These are phyloP conservation scores for Pseudobourletiella spinata DNA, from an alignment of 1,140 invertebrate species.

Conservation along the genomic window DNA sequence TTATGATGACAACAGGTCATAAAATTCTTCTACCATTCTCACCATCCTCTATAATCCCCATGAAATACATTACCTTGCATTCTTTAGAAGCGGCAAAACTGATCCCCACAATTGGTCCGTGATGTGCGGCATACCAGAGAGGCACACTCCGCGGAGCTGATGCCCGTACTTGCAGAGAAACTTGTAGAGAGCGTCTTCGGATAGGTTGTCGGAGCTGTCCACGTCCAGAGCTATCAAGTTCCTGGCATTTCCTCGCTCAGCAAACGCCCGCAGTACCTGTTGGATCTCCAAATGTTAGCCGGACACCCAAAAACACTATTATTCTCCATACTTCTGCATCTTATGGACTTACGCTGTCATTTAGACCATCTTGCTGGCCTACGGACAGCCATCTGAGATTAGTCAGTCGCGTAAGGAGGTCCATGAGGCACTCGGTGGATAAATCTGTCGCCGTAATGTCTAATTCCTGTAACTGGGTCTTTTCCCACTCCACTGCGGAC, in stretches of 20 bases:
- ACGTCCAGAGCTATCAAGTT: slow-evolving; percentile 82
- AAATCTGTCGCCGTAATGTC: slow-evolving; percentile 96
- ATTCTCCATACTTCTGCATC: not conserved
- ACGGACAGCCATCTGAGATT: slow-evolving; percentile 82
- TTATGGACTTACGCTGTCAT: slow-evolving; percentile 66
- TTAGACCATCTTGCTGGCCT: slow-evolving; percentile 94
- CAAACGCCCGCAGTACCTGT: slow-evolving; percentile 73
- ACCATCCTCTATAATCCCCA: no score
- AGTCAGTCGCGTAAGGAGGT: slow-evolving; percentile 81
- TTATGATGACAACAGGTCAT: no score
- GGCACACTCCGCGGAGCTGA: slow-evolving; percentile 73
- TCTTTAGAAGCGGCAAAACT: slow-evolving; percentile 76
- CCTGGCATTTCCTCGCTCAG: slow-evolving; percentile 75
- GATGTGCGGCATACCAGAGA: slow-evolving; percentile 95
- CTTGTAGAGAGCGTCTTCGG: slow-evolving; percentile 82
- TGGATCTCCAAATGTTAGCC: not conserved
- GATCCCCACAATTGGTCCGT: slow-evolving; percentile 95
- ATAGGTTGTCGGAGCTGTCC: slow-evolving; percentile 88
- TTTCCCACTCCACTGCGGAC: slow-evolving; percentile 96
- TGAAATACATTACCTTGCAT: no score
- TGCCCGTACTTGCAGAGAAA: slow-evolving; percentile 69
- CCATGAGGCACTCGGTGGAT: slow-evolving; percentile 83
- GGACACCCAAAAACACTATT: not conserved
- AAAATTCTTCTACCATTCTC: no score
- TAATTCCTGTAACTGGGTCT: slow-evolving; percentile 82